These are phyloP conservation scores for Bombus confusus DNA, from an alignment of 1,140 invertebrate genomes.

Conservation along the genomic window DNA sequence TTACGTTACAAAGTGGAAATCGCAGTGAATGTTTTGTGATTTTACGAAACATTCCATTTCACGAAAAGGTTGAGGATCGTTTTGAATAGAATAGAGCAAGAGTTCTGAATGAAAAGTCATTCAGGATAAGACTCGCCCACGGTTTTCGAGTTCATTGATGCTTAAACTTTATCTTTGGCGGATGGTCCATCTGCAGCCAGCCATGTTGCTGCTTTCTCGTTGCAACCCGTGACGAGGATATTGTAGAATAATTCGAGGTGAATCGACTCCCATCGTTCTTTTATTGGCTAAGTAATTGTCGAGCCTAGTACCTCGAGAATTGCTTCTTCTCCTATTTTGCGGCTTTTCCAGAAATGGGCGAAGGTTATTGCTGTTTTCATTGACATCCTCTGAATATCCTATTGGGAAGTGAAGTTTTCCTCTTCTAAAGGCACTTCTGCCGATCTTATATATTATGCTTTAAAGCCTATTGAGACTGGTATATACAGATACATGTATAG, in stretches of 20 bases:
- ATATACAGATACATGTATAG: background rate
- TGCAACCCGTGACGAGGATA: slow-evolving; percentile 27
- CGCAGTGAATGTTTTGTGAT: background rate
- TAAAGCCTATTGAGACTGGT: background rate
- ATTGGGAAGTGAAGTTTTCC: slow-evolving; percentile 43
- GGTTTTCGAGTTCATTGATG: slow-evolving; percentile 80
- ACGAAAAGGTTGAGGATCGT: slow-evolving; percentile 39
- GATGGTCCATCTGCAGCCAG: slow-evolving; percentile 77
- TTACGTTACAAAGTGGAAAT: background rate
- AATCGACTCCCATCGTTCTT: slow-evolving; percentile 72
- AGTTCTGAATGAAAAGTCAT: slow-evolving; percentile 74
- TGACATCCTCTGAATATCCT: slow-evolving; percentile 51
- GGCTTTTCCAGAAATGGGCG: slow-evolving; percentile 72
- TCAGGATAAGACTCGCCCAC: slow-evolving; percentile 68
- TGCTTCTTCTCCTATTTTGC: slow-evolving; percentile 72
- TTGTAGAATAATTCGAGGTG: slow-evolving; percentile 43
- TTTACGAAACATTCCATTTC: no score
- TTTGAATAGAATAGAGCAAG: slow-evolving; percentile 32
- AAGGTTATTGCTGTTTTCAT: slow-evolving; percentile 80
- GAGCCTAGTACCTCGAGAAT: slow-evolving; percentile 70
- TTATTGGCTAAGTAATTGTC: slow-evolving; percentile 82
- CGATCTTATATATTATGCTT: background rate
- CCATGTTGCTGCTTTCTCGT: slow-evolving; percentile 70
- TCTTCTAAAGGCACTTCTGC: slow-evolving; percentile 10
- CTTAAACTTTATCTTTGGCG: slow-evolving; percentile 76